These are phyloP conservation scores for Drosophila pseudoananassae DNA, from an alignment of 1,140 invertebrate genomes.

Conservation along the genomic window DNA sequence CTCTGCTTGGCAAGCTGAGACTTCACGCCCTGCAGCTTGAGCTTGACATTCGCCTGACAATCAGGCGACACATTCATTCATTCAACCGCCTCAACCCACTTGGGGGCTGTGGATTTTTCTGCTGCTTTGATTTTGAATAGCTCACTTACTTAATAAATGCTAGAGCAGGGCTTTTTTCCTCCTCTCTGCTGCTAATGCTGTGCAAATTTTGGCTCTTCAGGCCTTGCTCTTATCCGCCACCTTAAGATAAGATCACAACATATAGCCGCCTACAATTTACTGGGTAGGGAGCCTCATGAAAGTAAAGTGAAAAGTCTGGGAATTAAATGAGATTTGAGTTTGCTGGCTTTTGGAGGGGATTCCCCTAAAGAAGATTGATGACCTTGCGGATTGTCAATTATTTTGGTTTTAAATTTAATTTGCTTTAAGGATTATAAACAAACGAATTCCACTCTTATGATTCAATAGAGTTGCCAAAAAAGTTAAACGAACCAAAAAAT, in stretches of 20 bases:
- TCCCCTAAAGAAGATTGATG: neutral
- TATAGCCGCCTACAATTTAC: conserved; percentile 50
- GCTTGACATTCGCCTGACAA: conserved; percentile 67
- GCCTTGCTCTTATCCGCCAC: neutral
- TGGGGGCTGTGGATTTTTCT: conserved; percentile 51
- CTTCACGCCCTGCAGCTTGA: conserved; percentile 33
- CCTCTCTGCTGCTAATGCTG: conserved; percentile 49
- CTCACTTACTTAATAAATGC: conserved; percentile 77
- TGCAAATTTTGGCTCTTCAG: conserved; percentile 58
- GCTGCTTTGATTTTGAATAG: conserved; percentile 76
- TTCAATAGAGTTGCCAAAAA: no score
- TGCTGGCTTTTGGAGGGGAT: no score
- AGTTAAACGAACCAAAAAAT: no score
- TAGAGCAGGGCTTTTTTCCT: conserved; percentile 15
- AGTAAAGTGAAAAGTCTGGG: neutral
- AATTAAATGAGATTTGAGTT: neutral
- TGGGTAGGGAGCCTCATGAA: conserved; percentile 7
- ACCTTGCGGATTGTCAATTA: neutral
- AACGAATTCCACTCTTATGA: no score
- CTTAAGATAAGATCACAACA: conserved; percentile 61
- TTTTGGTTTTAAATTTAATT: neutral
- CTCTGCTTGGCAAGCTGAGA: conserved; percentile 12
- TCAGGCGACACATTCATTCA: conserved; percentile 35
- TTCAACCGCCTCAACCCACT: neutral
- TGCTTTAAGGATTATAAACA: neutral